phyloP scores from a whole-genome alignment of 2,888 invertebrate species.

The Zhengitettix transpicula region DNA sequence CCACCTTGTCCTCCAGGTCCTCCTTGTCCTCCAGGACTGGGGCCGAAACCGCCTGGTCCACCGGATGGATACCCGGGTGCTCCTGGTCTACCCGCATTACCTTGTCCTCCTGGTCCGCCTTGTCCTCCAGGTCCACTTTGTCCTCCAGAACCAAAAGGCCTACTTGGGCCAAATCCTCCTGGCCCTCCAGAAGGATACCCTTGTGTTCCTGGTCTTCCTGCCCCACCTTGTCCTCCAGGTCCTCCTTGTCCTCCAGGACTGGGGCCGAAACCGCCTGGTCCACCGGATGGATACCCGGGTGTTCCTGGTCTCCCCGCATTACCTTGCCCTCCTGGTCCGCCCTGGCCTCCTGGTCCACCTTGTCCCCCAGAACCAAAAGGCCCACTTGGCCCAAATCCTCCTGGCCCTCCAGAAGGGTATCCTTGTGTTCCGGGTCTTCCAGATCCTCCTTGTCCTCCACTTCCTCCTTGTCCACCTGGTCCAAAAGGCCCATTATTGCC shows the following conservation, averaged over 20 bases:
- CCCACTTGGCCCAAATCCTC: not conserved
- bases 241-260: conserved; percentile 12
- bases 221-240: conserved; percentile 20
- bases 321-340: conserved; percentile 16
- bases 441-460: not conserved
- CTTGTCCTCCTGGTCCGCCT: conserved; percentile 14
- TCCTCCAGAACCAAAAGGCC: conserved; percentile 7
- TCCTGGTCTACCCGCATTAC: conserved; percentile 18
- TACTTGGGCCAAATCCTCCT: conserved; percentile 4
- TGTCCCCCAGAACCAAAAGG: too few species aligned
- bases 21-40: conserved; percentile 11
- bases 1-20: conserved; percentile 20
- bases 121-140: conserved; percentile 7
- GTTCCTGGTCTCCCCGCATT: conserved; percentile 22
- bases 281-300: conserved; percentile 5
- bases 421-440: not conserved
- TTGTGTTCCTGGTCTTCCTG: conserved; percentile 6
- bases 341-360: too few species aligned
- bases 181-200: conserved; percentile 19
- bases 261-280: conserved; percentile 17
- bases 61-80: too few species aligned
- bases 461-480: too few species aligned
- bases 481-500: not conserved
- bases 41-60: conserved; percentile 17
- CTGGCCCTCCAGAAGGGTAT: not conserved